phyloP scores from a whole-genome alignment of 2,797 vertebrate species.

The Nannoperca australis region DNA sequence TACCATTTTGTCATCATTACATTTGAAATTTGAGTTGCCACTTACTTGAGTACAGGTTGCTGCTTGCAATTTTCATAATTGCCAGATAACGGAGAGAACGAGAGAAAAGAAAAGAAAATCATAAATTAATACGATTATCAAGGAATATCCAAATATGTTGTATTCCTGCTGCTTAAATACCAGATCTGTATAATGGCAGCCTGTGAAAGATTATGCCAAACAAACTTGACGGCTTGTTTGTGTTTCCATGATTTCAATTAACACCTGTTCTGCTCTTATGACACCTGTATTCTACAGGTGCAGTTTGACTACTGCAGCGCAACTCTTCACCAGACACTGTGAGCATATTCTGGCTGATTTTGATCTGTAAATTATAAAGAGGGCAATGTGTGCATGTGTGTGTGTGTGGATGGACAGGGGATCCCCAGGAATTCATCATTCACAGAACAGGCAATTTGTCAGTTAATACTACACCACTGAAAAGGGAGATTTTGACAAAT shows the following conservation, averaged over 20 bases:
- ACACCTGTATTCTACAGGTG: neutral
- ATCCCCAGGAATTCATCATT: neutral
- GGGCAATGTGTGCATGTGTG: neutral
- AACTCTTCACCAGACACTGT: neutral
- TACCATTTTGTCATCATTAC: neutral
- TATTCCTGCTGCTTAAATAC: neutral
- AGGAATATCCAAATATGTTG: neutral
- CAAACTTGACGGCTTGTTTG: neutral
- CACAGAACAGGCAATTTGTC: neutral
- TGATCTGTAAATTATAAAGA: no score
- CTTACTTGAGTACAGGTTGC: neutral
- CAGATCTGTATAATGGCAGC: neutral
- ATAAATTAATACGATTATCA: neutral
- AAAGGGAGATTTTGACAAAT: slow-evolving; percentile 6
- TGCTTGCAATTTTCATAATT: neutral
- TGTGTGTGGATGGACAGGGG: neutral
- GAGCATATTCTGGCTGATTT: neutral
- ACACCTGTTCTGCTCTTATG: neutral
- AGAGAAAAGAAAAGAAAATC: neutral
- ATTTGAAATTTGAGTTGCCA: neutral
- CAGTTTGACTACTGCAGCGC: neutral
- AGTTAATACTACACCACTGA: neutral
- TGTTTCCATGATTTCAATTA: neutral
- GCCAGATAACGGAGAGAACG: neutral
- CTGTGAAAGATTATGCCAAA: neutral